Evolutionary conservation across 2,888 invertebrate genomes (phyloP).

Genomic region (Octodonta nipae): DNA sequence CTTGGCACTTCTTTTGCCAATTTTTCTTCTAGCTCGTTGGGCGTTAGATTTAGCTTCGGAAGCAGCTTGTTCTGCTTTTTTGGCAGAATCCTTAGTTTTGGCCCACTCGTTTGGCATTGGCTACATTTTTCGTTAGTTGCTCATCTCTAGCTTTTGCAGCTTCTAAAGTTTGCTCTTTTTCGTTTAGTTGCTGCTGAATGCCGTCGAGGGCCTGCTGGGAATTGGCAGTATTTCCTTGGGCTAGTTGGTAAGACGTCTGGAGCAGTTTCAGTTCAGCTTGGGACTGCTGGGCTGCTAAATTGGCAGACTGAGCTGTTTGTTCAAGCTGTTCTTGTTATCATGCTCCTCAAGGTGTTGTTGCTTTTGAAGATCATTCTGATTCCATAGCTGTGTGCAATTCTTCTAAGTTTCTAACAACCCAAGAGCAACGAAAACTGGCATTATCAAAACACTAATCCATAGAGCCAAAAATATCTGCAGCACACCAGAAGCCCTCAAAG

Average conservation of each 20-base stretch:
- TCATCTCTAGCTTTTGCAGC: constrained; percentile 53
- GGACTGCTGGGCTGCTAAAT: constrained; percentile 49
- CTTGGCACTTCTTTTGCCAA: constrained; percentile 7
- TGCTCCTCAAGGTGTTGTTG: no score
- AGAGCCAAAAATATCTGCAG: no score
- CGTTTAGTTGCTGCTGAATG: constrained; percentile 46
- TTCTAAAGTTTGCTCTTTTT: constrained; percentile 53
- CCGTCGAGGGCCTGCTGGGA: constrained; percentile 46
- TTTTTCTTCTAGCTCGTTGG: constrained; percentile 35
- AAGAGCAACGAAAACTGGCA: no score
- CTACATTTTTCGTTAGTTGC: constrained; percentile 48
- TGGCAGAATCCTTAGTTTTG: constrained; percentile 54
- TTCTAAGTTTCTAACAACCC: no score
- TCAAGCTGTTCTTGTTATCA: constrained; percentile 52
- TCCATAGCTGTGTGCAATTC: no score
- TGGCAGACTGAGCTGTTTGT: constrained; percentile 48
- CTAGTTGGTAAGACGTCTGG: constrained; percentile 40
- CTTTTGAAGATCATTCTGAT: no score
- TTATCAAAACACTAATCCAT: no score
- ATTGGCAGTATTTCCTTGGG: constrained; percentile 44
- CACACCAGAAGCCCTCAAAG: no score
- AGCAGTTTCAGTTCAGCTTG: constrained; percentile 36
- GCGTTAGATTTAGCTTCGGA: constrained; percentile 53
- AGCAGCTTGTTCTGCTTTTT: constrained; percentile 53
- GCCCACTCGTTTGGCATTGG: constrained; percentile 48